phyloP scores from a whole-genome alignment of 2,888 invertebrate species.

The Trachelus tabidus region DNA sequence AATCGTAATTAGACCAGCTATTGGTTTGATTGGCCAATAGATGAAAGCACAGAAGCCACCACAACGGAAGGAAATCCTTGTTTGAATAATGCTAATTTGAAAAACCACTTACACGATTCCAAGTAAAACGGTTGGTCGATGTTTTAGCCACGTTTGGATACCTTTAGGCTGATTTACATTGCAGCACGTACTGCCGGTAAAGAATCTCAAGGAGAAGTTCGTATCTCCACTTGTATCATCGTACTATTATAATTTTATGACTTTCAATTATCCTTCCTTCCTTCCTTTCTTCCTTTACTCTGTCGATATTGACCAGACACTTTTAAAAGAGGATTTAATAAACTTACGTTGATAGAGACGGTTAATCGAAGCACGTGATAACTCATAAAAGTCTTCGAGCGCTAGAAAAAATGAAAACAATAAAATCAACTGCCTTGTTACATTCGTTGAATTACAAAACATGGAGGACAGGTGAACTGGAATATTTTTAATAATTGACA shows the following conservation, averaged over 20 bases:
- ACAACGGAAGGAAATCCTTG: not conserved
- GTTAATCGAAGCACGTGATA: not conserved
- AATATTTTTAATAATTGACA: too few relatives aligned
- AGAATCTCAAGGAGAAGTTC: not conserved
- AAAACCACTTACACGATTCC: constrained; percentile 18
- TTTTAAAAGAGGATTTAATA: not conserved
- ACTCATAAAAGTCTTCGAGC: not conserved
- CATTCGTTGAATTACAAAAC: not conserved
- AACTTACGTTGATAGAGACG: not conserved
- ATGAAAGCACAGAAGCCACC: not conserved
- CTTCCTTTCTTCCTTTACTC: not conserved
- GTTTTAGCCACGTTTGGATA: constrained; percentile 1
- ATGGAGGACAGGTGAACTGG: too few relatives aligned
- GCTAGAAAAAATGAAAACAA: not conserved
- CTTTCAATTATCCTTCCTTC: not conserved
- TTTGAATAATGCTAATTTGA: constrained; percentile 22
- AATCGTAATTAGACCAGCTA: not conserved
- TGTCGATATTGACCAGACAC: not conserved
- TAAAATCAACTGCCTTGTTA: too few relatives aligned
- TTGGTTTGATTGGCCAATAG: not conserved
- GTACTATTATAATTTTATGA: not conserved
- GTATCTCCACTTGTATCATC: not conserved
- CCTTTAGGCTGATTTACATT: not conserved
- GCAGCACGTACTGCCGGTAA: not conserved
- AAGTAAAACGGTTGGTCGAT: constrained; percentile 15